A percentile compares a stretch with the other conserved stretches of the same genome.
Conservation (phyloP, 2,888 invertebrate species). For the Tetanocera ferruginea region DNA sequence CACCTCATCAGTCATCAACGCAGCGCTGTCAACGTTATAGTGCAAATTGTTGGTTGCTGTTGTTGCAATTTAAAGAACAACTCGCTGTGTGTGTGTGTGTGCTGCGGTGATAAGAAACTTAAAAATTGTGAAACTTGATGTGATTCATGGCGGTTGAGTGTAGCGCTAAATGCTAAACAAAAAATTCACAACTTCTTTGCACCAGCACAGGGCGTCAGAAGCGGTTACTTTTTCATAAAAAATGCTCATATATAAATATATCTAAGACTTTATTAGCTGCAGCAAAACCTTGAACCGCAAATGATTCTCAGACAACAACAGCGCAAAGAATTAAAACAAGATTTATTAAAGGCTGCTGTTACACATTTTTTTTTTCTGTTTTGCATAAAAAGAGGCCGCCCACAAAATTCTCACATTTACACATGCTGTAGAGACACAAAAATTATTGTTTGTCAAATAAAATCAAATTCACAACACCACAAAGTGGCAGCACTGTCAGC, state of each 20-base stretch:
- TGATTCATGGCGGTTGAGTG: no score
- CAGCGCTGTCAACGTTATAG: not conserved
- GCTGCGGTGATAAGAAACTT: no score
- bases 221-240: no score
- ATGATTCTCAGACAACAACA: not conserved
- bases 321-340: not conserved
- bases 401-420: not conserved
- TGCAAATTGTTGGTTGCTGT: no score
- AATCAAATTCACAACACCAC: conserved; percentile 11
- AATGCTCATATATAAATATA: no score
- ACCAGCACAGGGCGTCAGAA: no score
- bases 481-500: not conserved
- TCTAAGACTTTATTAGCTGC: not conserved
- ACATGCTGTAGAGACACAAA: not conserved
- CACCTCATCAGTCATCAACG: not conserved
- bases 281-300: conserved; percentile 5
- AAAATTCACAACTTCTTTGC: no score
- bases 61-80: no score
- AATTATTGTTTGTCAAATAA: conserved; percentile 17
- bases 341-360: not conserved
- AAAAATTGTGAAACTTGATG: no score
- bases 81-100: no score
- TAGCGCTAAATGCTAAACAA: no score
- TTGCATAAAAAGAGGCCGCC: not conserved
- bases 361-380: not conserved